A percentile compares a stretch with the other conserved stretches of the same genome.
These are phyloP conservation scores for Acanthoscelides obtectus DNA, from an alignment of 2,888 invertebrate species.

Conservation along the genomic window DNA sequence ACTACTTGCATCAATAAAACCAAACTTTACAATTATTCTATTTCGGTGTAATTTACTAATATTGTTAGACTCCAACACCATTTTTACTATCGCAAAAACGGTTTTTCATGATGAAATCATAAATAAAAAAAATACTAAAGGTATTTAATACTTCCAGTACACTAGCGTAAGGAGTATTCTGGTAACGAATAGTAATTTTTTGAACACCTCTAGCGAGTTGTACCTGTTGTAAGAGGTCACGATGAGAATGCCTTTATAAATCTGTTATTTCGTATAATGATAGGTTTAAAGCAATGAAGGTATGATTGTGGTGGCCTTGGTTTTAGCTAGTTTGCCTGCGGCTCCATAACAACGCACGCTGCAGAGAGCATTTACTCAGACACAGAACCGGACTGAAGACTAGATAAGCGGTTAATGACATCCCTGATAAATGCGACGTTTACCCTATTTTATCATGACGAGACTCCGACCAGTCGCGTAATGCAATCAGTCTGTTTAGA, in stretches of 20 bases:
- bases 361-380: conserved; percentile 38
- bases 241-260: conserved; percentile 16
- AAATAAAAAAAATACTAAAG: no score
- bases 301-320: conserved; percentile 46
- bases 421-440: neutral
- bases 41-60: no score
- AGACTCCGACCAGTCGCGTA: neutral
- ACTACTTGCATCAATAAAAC: no score
- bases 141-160: no score
- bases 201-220: neutral
- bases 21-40: no score
- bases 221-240: neutral
- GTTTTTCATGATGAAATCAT: no score
- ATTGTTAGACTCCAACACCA: no score
- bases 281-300: conserved; percentile 36
- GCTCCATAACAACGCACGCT: conserved; percentile 33
- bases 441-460: neutral
- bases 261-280: conserved; percentile 33
- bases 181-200: no score
- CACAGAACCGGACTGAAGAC: neutral
- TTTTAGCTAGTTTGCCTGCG: conserved; percentile 30
- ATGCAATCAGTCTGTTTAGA: no score
- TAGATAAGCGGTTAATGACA: neutral
- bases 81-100: no score
- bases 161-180: no score